These are phyloP conservation scores for Drosophila parabipectinata DNA, from an alignment of 1,140 invertebrate species.

Conservation along the genomic window DNA sequence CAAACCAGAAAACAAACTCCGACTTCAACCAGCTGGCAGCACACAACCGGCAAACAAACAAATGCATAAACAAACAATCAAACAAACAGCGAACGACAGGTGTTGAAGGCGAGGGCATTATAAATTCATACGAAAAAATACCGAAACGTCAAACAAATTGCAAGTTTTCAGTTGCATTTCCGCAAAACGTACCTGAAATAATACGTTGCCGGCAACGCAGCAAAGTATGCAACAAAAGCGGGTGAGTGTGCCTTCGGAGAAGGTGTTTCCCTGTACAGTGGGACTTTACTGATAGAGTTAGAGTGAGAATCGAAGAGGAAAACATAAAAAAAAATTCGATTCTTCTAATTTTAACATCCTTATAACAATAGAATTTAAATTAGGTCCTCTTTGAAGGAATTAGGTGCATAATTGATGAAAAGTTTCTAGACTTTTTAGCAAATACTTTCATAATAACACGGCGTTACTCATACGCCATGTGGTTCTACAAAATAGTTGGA, in stretches of 20 bases:
- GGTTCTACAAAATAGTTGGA: too few species aligned
- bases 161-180: slow-evolving; percentile 82
- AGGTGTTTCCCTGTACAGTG: not conserved
- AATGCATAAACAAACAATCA: slow-evolving; percentile 45
- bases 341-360: too few species aligned
- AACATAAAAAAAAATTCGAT: too few species aligned
- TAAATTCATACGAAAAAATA: slow-evolving; percentile 79
- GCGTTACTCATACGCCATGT: not conserved
- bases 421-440: too few species aligned
- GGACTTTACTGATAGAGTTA: not conserved
- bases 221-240: slow-evolving; percentile 50
- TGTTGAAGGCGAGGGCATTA: slow-evolving; percentile 76
- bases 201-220: slow-evolving; percentile 64
- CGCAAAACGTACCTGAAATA: slow-evolving; percentile 81
- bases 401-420: too few species aligned
- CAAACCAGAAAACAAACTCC: slow-evolving; percentile 23
- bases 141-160: slow-evolving; percentile 80
- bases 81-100: slow-evolving; percentile 56
- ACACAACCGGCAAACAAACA: slow-evolving; percentile 32
- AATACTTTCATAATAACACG: too few species aligned
- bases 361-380: too few species aligned
- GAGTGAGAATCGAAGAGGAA: too few species aligned
- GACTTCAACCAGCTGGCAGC: slow-evolving; percentile 5
- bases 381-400: too few species aligned
- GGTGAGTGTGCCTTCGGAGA: not conserved